Conservation (phyloP, 1,140 invertebrate genomes). For the Bradynema listronoti region DNA sequence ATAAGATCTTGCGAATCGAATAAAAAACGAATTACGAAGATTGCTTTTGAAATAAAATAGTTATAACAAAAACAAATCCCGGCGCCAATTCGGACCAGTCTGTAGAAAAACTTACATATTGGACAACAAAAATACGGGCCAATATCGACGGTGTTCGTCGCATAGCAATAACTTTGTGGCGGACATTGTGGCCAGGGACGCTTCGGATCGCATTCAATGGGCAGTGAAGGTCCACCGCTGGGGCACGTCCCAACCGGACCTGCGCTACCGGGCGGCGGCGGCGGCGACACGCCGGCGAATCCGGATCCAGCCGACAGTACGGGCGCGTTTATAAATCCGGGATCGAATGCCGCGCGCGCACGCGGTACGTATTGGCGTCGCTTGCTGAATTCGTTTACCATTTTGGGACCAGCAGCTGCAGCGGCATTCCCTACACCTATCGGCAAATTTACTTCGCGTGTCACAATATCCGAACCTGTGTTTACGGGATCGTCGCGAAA, state of each 20-base stretch:
- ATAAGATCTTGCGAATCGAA: too few species aligned
- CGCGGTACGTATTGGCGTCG: slow-evolving; percentile 6
- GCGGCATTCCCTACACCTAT: too few species aligned
- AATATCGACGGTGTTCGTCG: slow-evolving; percentile 57
- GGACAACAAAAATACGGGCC: slow-evolving; percentile 58
- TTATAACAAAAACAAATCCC: too few species aligned
- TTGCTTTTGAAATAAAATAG: too few species aligned
- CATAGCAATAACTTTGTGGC: slow-evolving; percentile 57
- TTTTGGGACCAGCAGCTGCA: too few species aligned
- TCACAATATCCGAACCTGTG: too few species aligned
- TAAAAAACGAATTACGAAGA: too few species aligned
- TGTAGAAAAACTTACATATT: slow-evolving; percentile 51
- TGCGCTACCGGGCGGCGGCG: not conserved
- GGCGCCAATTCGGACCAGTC: too few species aligned
- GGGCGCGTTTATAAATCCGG: not conserved
- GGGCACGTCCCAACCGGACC: slow-evolving; percentile 3
- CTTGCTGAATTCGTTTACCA: not conserved
- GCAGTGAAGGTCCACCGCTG: slow-evolving; percentile 51
- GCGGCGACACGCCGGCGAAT: too few species aligned
- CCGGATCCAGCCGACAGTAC: not conserved
- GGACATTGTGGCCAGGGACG: slow-evolving; percentile 57
- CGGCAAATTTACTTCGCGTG: too few species aligned
- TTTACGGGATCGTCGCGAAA: too few species aligned
- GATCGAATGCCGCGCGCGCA: not conserved
- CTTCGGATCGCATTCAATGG: slow-evolving; percentile 58